Conservation (phyloP, 2,797 vertebrate species). For the Sebastolobus altivelis region DNA sequence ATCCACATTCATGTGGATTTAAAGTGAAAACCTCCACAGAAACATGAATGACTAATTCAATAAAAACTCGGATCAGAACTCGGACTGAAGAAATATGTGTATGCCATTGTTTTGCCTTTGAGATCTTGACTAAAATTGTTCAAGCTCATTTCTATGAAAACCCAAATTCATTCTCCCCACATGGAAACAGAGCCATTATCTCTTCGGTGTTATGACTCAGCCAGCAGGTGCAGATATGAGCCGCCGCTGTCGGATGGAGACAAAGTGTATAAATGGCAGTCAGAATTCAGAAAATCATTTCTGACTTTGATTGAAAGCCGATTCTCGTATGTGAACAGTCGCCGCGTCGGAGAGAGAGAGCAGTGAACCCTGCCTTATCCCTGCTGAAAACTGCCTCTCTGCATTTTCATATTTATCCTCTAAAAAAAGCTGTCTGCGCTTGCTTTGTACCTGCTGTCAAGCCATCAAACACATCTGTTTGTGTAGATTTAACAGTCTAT, state of each 20-base stretch:
- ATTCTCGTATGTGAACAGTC: slow-evolving; percentile 65
- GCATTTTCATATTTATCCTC: slow-evolving; percentile 71
- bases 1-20: slow-evolving; percentile 7
- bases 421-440: slow-evolving; percentile 58
- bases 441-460: slow-evolving; percentile 71
- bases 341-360: slow-evolving; percentile 32
- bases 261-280: slow-evolving; percentile 65
- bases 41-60: slow-evolving; percentile 8
- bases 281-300: slow-evolving; percentile 68
- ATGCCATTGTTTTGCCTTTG: neutral
- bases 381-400: slow-evolving; percentile 58
- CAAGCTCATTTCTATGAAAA: slow-evolving; percentile 34
- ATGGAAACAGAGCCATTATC: slow-evolving; percentile 56
- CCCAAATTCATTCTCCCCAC: slow-evolving; percentile 40
- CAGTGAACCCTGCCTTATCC: slow-evolving; percentile 58
- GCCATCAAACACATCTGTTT: slow-evolving; percentile 57
- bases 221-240: slow-evolving; percentile 69
- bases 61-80: neutral
- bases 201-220: slow-evolving; percentile 50
- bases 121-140: slow-evolving; percentile 18
- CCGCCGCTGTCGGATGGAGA: slow-evolving; percentile 56
- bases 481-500: slow-evolving; percentile 48
- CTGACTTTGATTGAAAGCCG: slow-evolving; percentile 77
- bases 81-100: neutral
- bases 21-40: slow-evolving; percentile 17